These are phyloP conservation scores for Hylyphantes graminicola DNA, from an alignment of 1,140 invertebrate genomes.

Conservation along the genomic window DNA sequence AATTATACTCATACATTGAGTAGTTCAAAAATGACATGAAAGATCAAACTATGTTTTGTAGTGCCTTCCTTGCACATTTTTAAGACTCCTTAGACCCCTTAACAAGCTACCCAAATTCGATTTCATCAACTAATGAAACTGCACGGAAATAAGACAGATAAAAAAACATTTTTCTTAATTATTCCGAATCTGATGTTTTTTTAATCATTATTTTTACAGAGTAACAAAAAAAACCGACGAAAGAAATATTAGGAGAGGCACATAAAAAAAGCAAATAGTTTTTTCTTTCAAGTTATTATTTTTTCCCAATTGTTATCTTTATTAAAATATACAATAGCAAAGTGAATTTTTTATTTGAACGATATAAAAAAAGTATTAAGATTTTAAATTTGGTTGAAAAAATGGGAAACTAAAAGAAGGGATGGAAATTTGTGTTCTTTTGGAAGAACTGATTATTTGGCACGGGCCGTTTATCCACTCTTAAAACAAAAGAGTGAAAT, in stretches of 20 bases:
- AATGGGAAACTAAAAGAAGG: background rate
- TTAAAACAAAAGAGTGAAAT: too few relatives aligned
- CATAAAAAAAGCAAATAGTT: conserved; percentile 32
- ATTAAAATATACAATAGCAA: conserved; percentile 57
- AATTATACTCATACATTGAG: too few relatives aligned
- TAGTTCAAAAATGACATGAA: too few relatives aligned
- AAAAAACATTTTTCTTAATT: conserved; percentile 49
- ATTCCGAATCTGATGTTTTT: conserved; percentile 55
- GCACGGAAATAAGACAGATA: background rate
- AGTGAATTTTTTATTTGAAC: conserved; percentile 2
- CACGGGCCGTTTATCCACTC: too few relatives aligned
- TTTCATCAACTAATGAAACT: conserved; percentile 49
- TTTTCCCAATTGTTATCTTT: conserved; percentile 56
- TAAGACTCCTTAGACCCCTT: too few relatives aligned
- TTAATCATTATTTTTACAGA: background rate
- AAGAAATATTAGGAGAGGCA: background rate
- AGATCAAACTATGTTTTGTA: too few relatives aligned
- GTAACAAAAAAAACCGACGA: conserved; percentile 1
- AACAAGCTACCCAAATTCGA: conserved; percentile 52
- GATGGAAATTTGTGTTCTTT: background rate
- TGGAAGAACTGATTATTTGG: too few relatives aligned
- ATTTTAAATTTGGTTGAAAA: conserved; percentile 13
- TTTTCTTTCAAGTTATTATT: conserved; percentile 40
- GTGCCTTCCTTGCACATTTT: too few relatives aligned
- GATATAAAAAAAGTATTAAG: background rate